Percentiles rank a stretch among this genome's conserved stretches.
Conservation (phyloP, 2,113 vertebrate genomes). For the Cochlearius cochlearius region DNA sequence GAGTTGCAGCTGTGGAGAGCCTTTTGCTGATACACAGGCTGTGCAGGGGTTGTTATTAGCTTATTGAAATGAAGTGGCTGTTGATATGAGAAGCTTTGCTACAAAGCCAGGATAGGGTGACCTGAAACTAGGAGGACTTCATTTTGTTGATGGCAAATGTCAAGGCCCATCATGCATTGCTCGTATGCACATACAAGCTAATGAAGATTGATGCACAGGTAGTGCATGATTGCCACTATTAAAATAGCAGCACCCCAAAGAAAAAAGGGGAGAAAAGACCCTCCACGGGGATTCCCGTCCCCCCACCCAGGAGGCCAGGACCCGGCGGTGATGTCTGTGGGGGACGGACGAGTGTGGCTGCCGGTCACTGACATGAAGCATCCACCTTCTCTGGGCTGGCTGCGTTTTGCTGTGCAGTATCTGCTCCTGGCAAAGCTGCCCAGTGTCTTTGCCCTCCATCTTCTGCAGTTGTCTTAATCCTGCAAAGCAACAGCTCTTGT, state of each 20-base stretch:
- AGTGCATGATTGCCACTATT: background rate
- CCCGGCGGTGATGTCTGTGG: rapidly evolving
- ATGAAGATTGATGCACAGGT: background rate
- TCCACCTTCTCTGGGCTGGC: background rate
- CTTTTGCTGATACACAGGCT: background rate
- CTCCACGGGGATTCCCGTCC: background rate
- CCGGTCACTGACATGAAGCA: rapidly evolving
- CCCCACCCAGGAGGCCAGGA: background rate
- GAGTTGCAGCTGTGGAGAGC: background rate
- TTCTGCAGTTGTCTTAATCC: background rate
- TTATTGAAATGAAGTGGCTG: background rate
- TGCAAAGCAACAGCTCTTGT: background rate
- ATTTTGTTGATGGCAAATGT: background rate
- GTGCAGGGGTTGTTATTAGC: background rate
- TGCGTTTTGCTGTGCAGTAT: background rate
- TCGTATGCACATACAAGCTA: background rate
- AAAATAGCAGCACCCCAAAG: rapidly evolving
- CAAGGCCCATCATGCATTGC: background rate
- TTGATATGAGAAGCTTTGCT: background rate
- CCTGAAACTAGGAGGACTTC: background rate
- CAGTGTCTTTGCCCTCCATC: background rate
- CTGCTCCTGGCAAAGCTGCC: background rate
- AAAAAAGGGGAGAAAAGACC: background rate
- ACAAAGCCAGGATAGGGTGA: background rate
- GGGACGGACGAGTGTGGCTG: rapidly evolving